A percentile compares a stretch with the other conserved stretches of the same genome.
Evolutionary conservation across 2,113 vertebrate species (phyloP).

Genomic region (Rhynchomys soricoides): DNA sequence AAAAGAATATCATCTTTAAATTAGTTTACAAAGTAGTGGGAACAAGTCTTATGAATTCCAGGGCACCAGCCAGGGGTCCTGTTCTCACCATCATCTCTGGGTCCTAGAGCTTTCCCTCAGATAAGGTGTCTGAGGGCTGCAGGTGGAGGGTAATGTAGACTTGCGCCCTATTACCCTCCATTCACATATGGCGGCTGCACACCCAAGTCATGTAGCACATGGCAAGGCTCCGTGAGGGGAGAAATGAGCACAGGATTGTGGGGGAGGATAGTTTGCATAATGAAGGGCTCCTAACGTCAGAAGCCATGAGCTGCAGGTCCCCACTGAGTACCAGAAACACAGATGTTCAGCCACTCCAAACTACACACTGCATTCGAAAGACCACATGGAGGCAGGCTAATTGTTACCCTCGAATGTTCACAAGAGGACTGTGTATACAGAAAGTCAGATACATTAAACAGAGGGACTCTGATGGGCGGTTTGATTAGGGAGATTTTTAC

Average conservation of each 20-base stretch:
- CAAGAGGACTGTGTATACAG: background rate
- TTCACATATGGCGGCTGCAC: background rate
- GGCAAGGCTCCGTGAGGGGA: background rate
- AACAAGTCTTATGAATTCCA: background rate
- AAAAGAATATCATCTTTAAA: background rate
- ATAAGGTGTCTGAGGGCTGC: background rate
- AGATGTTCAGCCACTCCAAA: too few species aligned
- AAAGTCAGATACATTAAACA: background rate
- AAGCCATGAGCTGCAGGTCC: too few species aligned
- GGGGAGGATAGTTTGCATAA: background rate
- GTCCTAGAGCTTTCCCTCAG: background rate
- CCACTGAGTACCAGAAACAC: background rate
- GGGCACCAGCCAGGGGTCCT: background rate
- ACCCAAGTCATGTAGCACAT: background rate
- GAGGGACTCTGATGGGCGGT: too few species aligned
- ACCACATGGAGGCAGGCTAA: background rate
- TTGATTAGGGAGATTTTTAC: background rate
- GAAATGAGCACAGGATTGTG: background rate
- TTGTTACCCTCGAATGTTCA: background rate
- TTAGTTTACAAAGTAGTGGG: background rate
- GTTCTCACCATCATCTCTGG: background rate
- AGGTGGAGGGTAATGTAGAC: background rate
- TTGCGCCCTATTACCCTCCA: background rate
- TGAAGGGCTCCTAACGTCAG: rapidly evolving
- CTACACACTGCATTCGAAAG: background rate